Evolutionary conservation across 2,888 invertebrate genomes (phyloP).

Genomic region (Drosophila cracens): DNA sequence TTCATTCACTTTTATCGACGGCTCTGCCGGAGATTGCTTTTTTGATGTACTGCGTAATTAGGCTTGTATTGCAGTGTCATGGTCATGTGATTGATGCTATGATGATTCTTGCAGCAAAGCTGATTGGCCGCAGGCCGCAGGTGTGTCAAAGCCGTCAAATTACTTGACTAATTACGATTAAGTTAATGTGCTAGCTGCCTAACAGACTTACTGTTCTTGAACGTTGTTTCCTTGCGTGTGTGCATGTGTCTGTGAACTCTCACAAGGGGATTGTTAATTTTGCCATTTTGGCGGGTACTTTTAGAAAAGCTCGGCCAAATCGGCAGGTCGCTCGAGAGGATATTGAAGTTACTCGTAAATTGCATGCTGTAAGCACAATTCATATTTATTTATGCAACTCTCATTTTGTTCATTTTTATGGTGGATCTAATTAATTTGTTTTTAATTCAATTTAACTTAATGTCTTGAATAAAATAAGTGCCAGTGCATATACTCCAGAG

Average conservation of each 20-base stretch:
- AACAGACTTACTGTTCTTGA: not conserved
- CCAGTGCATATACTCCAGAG: conserved; percentile 27
- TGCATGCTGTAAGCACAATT: conserved; percentile 28
- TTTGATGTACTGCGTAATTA: conserved; percentile 15
- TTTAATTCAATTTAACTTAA: conserved; percentile 80
- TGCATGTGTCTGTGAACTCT: not conserved
- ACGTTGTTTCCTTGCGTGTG: not conserved
- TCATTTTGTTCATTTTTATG: conserved; percentile 60
- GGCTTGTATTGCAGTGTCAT: conserved; percentile 11
- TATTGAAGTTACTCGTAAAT: conserved; percentile 11
- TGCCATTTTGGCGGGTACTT: not conserved
- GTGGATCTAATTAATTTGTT: conserved; percentile 79
- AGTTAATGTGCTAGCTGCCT: conserved; percentile 7
- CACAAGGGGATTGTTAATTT: not conserved
- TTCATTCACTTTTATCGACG: conserved; percentile 1
- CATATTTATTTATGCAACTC: conserved; percentile 48
- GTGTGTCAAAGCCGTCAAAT: conserved; percentile 45
- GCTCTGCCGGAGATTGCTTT: conserved; percentile 13
- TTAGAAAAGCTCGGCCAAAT: not conserved
- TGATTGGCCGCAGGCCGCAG: conserved; percentile 43
- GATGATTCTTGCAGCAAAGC: not conserved
- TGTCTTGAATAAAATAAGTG: conserved; percentile 57
- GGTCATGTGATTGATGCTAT: conserved; percentile 59
- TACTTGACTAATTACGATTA: conserved; percentile 58
- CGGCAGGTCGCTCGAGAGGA: not conserved